phyloP scores from a whole-genome alignment of 2,888 invertebrate genomes.

The Caenorhabditis wallacei region DNA sequence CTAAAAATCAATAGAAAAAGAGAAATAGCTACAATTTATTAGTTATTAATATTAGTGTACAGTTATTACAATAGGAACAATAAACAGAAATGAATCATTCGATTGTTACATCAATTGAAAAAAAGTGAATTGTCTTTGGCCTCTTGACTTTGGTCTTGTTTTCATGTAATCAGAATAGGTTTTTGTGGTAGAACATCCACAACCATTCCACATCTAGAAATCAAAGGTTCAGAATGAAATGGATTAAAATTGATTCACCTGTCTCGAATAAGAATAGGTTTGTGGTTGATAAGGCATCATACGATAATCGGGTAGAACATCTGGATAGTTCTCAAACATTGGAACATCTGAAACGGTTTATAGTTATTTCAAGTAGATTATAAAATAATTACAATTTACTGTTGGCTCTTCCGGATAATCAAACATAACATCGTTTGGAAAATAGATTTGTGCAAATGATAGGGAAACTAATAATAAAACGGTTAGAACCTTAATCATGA shows the following conservation, averaged over 20 bases:
- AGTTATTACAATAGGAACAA: conserved; percentile 12
- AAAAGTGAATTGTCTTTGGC: conserved; percentile 29
- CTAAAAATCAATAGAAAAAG: neutral
- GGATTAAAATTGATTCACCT: conserved; percentile 3
- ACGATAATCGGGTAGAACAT: conserved; percentile 46
- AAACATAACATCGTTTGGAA: conserved; percentile 32
- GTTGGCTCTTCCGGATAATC: conserved; percentile 46
- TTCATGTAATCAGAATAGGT: conserved; percentile 58
- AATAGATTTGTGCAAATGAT: conserved; percentile 24
- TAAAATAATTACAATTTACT: conserved; percentile 8
- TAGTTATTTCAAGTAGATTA: neutral
- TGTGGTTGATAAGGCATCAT: conserved; percentile 24
- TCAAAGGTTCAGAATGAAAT: neutral
- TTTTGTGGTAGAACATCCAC: conserved; percentile 55
- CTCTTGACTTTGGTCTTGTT: conserved; percentile 37
- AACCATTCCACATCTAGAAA: conserved; percentile 54
- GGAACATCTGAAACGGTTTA: conserved; percentile 44
- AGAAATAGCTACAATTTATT: neutral
- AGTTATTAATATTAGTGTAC: conserved; percentile 2
- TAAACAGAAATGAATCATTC: neutral
- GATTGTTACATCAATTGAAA: conserved; percentile 48
- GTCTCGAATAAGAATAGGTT: conserved; percentile 31
- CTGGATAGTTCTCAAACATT: conserved; percentile 37
- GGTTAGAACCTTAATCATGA: neutral
- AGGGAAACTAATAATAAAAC: conserved; percentile 7